These are phyloP conservation scores for Corythornis cristatus DNA, from an alignment of 2,113 vertebrate genomes.

Conservation along the genomic window DNA sequence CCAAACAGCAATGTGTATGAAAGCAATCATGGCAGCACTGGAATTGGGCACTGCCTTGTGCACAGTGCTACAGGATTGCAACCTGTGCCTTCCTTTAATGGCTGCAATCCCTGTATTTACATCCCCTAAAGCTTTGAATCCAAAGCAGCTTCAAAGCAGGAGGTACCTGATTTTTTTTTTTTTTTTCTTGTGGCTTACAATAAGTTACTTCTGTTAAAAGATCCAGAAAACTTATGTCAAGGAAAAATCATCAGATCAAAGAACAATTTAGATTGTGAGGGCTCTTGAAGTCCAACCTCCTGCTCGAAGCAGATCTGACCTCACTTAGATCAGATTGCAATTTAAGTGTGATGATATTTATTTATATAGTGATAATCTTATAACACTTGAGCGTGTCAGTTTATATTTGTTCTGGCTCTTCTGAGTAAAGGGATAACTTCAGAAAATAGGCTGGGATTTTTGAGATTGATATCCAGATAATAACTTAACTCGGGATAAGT, in stretches of 20 bases:
- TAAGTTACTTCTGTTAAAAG: background rate
- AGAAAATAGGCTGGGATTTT: background rate
- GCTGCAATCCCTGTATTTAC: background rate
- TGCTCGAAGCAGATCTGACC: background rate
- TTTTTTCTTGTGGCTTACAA: background rate
- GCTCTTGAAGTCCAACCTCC: background rate
- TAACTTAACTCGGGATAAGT: background rate
- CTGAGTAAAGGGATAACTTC: background rate
- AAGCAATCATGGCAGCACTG: background rate
- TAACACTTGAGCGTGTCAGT: background rate
- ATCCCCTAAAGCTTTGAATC: background rate
- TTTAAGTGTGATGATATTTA: slow-evolving; percentile 9
- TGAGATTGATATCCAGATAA: background rate
- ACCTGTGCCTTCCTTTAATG: background rate
- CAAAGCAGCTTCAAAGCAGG: background rate
- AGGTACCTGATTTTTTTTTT: background rate
- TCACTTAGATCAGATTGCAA: background rate
- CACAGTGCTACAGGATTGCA: background rate
- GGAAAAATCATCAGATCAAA: background rate
- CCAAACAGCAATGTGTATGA: background rate
- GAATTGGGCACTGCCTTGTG: background rate
- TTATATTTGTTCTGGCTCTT: background rate
- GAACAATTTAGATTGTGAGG: background rate
- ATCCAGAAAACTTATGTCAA: background rate
- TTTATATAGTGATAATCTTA: background rate